Conservation (phyloP, 1,140 invertebrate genomes). For the Pentalonia nigronervosa region DNA sequence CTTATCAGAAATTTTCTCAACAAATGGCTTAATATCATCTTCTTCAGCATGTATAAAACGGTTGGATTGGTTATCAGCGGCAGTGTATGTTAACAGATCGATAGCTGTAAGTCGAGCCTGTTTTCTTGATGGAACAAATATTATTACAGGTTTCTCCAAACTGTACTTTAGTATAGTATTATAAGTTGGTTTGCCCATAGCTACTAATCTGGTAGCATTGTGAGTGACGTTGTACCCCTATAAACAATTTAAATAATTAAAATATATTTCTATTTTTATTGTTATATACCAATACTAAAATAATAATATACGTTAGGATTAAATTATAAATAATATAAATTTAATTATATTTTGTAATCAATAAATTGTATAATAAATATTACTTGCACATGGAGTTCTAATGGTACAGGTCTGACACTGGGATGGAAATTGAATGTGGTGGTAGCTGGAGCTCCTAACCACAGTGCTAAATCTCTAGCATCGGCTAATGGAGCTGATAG, state of each 20-base stretch:
- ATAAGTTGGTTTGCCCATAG: conserved; percentile 98
- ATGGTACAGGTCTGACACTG: conserved; percentile 90
- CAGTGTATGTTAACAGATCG: conserved; percentile 91
- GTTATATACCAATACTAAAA: background rate
- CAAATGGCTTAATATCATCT: conserved; percentile 85
- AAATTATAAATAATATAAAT: background rate
- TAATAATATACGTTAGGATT: background rate
- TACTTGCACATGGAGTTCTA: conserved; percentile 91
- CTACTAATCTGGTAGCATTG: conserved; percentile 91
- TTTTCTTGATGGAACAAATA: conserved; percentile 96
- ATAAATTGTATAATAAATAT: background rate
- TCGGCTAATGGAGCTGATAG: conserved; percentile 93
- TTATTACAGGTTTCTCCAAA: conserved; percentile 86
- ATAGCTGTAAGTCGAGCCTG: conserved; percentile 93
- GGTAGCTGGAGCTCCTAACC: conserved; percentile 93
- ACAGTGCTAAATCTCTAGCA: conserved; percentile 93
- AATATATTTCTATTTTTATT: background rate
- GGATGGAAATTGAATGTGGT: conserved; percentile 98
- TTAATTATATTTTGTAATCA: background rate
- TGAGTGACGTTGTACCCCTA: conserved; percentile 98
- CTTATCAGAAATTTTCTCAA: conserved; percentile 87
- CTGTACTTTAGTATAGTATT: conserved; percentile 91
- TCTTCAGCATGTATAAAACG: conserved; percentile 90
- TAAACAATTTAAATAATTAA: conserved; percentile 60
- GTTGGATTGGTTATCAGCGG: conserved; percentile 83